These are phyloP conservation scores for Orientallactaga sibirica DNA, from an alignment of 2,797 vertebrate genomes.

Conservation along the genomic window DNA sequence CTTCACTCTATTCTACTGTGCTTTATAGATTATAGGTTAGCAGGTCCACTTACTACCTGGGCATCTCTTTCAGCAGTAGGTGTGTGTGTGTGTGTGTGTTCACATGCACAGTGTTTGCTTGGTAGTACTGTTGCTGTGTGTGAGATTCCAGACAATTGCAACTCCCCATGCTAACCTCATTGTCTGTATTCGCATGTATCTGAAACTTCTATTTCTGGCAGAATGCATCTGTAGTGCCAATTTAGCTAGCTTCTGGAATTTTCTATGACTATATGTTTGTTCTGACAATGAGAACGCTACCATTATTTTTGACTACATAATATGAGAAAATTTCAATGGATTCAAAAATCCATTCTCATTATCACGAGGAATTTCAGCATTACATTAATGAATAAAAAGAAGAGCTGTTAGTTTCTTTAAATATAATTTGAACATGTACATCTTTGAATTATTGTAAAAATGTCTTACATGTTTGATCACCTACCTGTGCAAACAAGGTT, in stretches of 20 bases:
- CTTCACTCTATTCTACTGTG: neutral
- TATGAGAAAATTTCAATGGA: slow-evolving; percentile 8
- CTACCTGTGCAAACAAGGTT: slow-evolving; percentile 11
- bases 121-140: no score
- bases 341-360: slow-evolving; percentile 48
- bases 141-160: neutral
- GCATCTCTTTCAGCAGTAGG: neutral
- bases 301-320: slow-evolving; percentile 52
- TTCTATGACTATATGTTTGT: slow-evolving; percentile 1
- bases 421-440: slow-evolving; percentile 34
- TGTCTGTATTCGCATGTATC: neutral
- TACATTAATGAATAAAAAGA: slow-evolving; percentile 36
- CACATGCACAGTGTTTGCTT: no score
- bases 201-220: neutral
- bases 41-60: neutral
- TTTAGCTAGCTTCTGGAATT: slow-evolving; percentile 17
- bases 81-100: no score
- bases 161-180: neutral
- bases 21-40: neutral
- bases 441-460: slow-evolving; percentile 56
- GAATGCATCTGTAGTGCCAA: neutral
- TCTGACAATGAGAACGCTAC: slow-evolving; percentile 58
- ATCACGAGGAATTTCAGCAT: slow-evolving; percentile 55
- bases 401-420: slow-evolving; percentile 26
- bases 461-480: slow-evolving; percentile 3